A percentile compares a stretch with the other conserved stretches of the same genome.
Evolutionary conservation across 2,888 invertebrate genomes (phyloP).

Genomic region (Drosophila meridiana): DNA sequence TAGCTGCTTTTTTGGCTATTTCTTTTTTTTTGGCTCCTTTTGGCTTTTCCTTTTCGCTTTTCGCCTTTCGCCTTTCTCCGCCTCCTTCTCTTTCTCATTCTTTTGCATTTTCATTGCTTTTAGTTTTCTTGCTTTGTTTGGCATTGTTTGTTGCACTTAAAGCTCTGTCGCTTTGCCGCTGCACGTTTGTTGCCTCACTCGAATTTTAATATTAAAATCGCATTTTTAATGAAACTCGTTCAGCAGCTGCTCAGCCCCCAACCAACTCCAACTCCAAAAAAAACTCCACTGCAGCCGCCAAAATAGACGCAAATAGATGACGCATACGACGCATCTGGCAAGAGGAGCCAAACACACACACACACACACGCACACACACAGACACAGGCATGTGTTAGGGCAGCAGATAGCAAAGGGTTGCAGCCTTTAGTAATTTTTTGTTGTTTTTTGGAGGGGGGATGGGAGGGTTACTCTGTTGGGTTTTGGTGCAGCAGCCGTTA

Average conservation of each 20-base stretch:
- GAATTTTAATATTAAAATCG: slow-evolving; percentile 68
- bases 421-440: slow-evolving; percentile 9
- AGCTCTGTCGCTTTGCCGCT: slow-evolving; percentile 22
- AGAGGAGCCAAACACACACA: slow-evolving; percentile 32
- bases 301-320: slow-evolving; percentile 79
- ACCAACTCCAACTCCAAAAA: background rate
- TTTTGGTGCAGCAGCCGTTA: slow-evolving; percentile 41
- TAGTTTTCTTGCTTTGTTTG: slow-evolving; percentile 2
- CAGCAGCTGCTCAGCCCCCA: slow-evolving; percentile 35
- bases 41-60: background rate
- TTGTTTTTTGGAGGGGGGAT: background rate
- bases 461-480: background rate
- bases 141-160: slow-evolving; percentile 29
- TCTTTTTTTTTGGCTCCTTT: background rate
- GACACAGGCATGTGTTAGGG: slow-evolving; percentile 12
- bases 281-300: slow-evolving; percentile 39
- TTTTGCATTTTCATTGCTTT: background rate
- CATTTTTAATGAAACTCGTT: slow-evolving; percentile 73
- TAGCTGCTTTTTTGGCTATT: background rate
- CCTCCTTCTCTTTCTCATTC: background rate
- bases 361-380: slow-evolving; percentile 34
- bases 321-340: slow-evolving; percentile 64
- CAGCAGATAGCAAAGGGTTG: slow-evolving; percentile 36
- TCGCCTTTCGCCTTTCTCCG: too few species aligned
- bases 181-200: slow-evolving; percentile 37